These are phyloP conservation scores for Porites evermanni DNA, from an alignment of 92 coral and sea anemone genomes.

Conservation along the genomic window DNA sequence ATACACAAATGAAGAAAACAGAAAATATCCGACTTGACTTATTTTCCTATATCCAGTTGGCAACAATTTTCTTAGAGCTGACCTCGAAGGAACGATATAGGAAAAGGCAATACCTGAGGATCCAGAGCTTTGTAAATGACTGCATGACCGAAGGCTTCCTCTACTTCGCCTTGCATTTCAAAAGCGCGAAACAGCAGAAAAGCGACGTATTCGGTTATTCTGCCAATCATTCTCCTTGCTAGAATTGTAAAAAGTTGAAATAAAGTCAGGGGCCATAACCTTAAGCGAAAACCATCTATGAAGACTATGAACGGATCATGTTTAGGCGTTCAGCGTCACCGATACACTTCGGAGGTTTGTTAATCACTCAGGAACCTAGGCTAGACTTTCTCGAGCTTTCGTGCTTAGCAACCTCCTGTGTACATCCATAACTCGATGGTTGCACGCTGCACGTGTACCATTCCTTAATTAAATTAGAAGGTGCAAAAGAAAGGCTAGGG, in stretches of 20 bases:
- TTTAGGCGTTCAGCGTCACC: too few species aligned
- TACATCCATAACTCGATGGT: too few species aligned
- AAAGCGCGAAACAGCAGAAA: slow-evolving; percentile 20
- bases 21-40: too few species aligned
- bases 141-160: slow-evolving; percentile 8
- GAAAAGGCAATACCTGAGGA: slow-evolving; percentile 1
- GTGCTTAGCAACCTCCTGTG: too few species aligned
- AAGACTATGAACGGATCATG: too few species aligned
- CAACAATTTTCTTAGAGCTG: neutral
- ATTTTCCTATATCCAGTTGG: too few species aligned
- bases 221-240: neutral
- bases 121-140: slow-evolving; percentile 11
- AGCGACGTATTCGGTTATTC: slow-evolving; percentile 3
- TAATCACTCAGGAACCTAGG: too few species aligned
- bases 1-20: too few species aligned
- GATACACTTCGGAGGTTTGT: neutral
- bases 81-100: neutral
- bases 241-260: neutral
- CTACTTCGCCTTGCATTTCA: slow-evolving; percentile 34
- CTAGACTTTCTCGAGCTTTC: too few species aligned
- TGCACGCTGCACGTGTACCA: too few species aligned
- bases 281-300: neutral
- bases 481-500: too few species aligned
- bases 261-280: neutral
- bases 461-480: too few species aligned